Percentiles rank a stretch among this genome's conserved stretches.
phyloP scores from a whole-genome alignment of 2,888 invertebrate genomes.

The Cephalotes varians region DNA sequence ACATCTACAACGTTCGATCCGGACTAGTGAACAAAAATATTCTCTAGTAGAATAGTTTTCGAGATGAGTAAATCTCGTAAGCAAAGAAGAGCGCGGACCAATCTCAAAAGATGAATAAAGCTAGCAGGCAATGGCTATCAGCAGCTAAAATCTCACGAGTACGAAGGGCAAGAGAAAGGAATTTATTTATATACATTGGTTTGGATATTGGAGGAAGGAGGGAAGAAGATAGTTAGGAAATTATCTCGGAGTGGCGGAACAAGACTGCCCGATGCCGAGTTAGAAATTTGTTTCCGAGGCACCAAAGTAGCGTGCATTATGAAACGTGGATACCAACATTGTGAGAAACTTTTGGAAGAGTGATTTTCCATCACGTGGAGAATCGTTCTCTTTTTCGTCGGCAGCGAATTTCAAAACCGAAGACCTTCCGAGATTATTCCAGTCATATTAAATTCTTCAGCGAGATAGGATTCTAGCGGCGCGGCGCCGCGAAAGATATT shows the following conservation, averaged over 20 bases:
- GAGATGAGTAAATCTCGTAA: background rate
- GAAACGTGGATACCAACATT: conserved; percentile 24
- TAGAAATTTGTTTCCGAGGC: conserved; percentile 40
- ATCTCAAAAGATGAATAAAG: conserved; percentile 43
- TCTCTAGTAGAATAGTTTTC: background rate
- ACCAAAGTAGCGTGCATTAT: conserved; percentile 29
- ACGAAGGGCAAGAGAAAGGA: conserved; percentile 1
- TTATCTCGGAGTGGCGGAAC: background rate
- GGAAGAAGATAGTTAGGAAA: background rate
- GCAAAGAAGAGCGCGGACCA: conserved; percentile 24
- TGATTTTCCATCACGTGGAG: conserved; percentile 31
- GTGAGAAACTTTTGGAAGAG: conserved; percentile 31
- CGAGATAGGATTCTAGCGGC: conserved; percentile 38
- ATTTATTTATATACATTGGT: conserved; percentile 43
- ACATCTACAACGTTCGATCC: background rate
- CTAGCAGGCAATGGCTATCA: conserved; percentile 36
- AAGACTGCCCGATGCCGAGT: background rate
- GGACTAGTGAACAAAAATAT: background rate
- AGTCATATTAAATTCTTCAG: conserved; percentile 50
- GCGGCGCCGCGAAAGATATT: conserved; percentile 30
- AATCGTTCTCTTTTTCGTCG: conserved; percentile 19
- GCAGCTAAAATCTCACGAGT: conserved; percentile 48
- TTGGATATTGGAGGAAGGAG: background rate
- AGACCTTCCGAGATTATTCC: conserved; percentile 41
- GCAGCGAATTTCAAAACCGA: conserved; percentile 30